These are phyloP conservation scores for Ganaspis sp. DNA, from an alignment of 1,140 invertebrate species.

Conservation along the genomic window DNA sequence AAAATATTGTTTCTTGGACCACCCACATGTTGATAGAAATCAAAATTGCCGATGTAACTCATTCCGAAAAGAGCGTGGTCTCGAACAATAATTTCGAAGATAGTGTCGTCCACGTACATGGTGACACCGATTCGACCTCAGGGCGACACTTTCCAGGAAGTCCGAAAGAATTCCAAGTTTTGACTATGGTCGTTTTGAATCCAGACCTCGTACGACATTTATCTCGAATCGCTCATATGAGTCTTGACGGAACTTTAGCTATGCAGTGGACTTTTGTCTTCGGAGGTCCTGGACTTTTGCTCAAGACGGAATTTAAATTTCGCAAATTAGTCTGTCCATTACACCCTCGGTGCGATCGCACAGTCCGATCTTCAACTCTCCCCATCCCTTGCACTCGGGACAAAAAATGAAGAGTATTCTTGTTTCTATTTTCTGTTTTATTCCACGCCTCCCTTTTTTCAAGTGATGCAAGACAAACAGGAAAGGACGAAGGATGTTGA, in stretches of 20 bases:
- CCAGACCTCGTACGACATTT: slow-evolving; percentile 49
- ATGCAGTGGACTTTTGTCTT: slow-evolving; percentile 35
- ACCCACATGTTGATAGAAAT: neutral
- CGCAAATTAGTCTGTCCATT: slow-evolving; percentile 76
- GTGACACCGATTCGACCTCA: slow-evolving; percentile 27
- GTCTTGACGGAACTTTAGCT: slow-evolving; percentile 37
- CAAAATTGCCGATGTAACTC: neutral
- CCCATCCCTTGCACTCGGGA: slow-evolving; percentile 1
- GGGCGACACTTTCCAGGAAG: slow-evolving; percentile 67
- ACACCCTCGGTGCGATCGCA: slow-evolving; percentile 69
- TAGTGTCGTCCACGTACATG: slow-evolving; percentile 12
- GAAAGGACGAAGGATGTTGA: neutral
- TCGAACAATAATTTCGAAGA: slow-evolving; percentile 7
- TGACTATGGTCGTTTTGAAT: slow-evolving; percentile 44
- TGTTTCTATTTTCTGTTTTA: slow-evolving; percentile 9
- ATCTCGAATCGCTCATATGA: slow-evolving; percentile 52
- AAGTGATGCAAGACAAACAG: neutral
- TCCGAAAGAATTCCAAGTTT: slow-evolving; percentile 44
- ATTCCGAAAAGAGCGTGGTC: neutral
- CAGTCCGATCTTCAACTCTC: slow-evolving; percentile 58
- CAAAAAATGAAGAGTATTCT: slow-evolving; percentile 7
- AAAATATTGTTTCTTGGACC: neutral
- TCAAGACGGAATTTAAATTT: slow-evolving; percentile 75
- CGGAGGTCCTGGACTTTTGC: slow-evolving; percentile 59
- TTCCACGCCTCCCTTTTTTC: slow-evolving; percentile 18